These are phyloP conservation scores for Limnephilus marmoratus DNA, from an alignment of 2,888 invertebrate genomes.

Conservation along the genomic window DNA sequence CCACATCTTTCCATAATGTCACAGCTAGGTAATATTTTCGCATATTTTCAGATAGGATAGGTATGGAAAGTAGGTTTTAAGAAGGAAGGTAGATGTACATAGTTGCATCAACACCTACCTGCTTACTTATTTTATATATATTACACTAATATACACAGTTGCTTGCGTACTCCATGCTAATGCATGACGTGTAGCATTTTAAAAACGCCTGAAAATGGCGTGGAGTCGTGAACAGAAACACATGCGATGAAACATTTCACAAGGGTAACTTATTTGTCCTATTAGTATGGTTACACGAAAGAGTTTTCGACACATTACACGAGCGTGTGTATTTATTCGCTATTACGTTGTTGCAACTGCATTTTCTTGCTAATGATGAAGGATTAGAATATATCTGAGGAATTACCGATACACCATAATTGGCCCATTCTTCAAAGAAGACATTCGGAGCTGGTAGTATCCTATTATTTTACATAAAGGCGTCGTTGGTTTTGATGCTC, in stretches of 20 bases:
- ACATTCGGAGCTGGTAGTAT: neutral
- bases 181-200: neutral
- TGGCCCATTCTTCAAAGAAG: neutral
- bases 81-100: no score
- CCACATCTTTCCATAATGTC: no score
- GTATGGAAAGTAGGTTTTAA: no score
- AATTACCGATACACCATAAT: neutral
- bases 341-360: neutral
- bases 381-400: neutral
- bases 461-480: conserved; percentile 21
- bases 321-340: neutral
- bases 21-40: no score
- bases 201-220: neutral
- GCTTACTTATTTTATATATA: no score
- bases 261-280: neutral
- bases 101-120: no score
- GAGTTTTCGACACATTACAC: neutral
- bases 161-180: neutral
- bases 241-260: neutral
- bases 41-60: no score
- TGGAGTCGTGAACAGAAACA: neutral
- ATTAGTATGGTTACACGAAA: neutral
- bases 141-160: no score
- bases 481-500: conserved; percentile 26
- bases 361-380: neutral